phyloP scores from a whole-genome alignment of 2,797 vertebrate genomes.

The Takifugu rubripes region DNA sequence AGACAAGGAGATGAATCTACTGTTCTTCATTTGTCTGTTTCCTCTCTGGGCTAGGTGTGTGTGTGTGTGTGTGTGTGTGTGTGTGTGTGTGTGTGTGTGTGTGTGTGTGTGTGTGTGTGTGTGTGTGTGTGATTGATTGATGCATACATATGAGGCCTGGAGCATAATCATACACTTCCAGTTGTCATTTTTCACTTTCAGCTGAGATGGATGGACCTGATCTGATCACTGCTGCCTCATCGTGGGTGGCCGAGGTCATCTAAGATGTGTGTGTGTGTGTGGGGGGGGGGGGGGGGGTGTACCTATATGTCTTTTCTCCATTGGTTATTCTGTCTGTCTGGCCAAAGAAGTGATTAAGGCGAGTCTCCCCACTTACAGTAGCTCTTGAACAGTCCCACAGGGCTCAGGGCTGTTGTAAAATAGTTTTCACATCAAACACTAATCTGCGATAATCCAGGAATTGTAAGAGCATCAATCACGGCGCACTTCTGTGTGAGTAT shows the following conservation, averaged over 20 bases:
- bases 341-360: slow-evolving; percentile 36
- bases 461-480: no score
- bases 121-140: slow-evolving; percentile 35
- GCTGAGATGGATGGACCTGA: slow-evolving; percentile 62
- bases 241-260: slow-evolving; percentile 62
- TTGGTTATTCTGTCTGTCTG: slow-evolving; percentile 43
- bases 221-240: slow-evolving; percentile 60
- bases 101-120: slow-evolving; percentile 24
- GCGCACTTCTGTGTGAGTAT: no score
- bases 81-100: slow-evolving; percentile 40
- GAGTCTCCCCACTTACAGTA: slow-evolving; percentile 11
- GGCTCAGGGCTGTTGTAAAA: neutral
- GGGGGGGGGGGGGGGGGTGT: slow-evolving; percentile 21
- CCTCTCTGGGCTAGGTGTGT: slow-evolving; percentile 45
- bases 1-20: slow-evolving; percentile 66
- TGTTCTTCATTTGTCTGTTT: slow-evolving; percentile 65
- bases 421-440: no score
- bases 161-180: slow-evolving; percentile 73
- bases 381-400: neutral
- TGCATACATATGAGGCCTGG: slow-evolving; percentile 59
- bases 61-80: neutral
- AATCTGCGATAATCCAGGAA: no score
- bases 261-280: slow-evolving; percentile 23
- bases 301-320: slow-evolving; percentile 31
- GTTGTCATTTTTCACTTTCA: slow-evolving; percentile 71